Percentiles rank a stretch among this genome's conserved stretches.
phyloP scores from a whole-genome alignment of 2,888 invertebrate species.

The Nasonovia ribisnigri region DNA sequence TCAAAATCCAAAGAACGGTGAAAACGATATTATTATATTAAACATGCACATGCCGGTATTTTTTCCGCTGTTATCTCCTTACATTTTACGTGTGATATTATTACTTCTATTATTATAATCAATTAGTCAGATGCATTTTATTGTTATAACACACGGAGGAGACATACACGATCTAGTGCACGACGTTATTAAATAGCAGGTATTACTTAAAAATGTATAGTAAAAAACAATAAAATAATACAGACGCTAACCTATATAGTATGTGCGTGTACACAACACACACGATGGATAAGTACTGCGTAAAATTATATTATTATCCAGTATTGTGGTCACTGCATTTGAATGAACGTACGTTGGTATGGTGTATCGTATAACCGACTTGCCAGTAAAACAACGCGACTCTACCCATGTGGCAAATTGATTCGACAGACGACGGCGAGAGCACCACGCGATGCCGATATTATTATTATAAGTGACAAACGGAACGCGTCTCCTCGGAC shows the following conservation, averaged over 20 bases:
- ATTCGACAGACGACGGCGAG: constrained; percentile 27
- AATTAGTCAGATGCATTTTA: not conserved
- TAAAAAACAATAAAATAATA: not conserved
- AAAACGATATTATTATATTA: not conserved
- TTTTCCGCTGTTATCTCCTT: not conserved
- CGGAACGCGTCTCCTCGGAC: not conserved
- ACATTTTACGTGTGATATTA: not conserved
- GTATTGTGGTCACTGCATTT: not conserved
- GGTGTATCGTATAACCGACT: constrained; percentile 38
- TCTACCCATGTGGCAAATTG: constrained; percentile 52
- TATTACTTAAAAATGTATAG: not conserved
- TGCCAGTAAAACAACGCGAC: constrained; percentile 6
- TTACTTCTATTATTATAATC: not conserved
- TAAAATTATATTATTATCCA: constrained; percentile 51
- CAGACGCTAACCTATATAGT: not conserved
- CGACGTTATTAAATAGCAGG: constrained; percentile 8
- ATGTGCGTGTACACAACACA: not conserved
- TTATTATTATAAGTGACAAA: not conserved
- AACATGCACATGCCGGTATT: not conserved
- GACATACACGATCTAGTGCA: not conserved
- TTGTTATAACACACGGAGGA: not conserved
- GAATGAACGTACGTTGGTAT: too few relatives aligned
- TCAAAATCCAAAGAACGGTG: constrained; percentile 18
- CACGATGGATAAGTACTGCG: constrained; percentile 42
- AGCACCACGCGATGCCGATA: not conserved